phyloP scores from a whole-genome alignment of 30 jellyfish, hydroid and myxozoan genomes.

The Aurelia sp. region DNA sequence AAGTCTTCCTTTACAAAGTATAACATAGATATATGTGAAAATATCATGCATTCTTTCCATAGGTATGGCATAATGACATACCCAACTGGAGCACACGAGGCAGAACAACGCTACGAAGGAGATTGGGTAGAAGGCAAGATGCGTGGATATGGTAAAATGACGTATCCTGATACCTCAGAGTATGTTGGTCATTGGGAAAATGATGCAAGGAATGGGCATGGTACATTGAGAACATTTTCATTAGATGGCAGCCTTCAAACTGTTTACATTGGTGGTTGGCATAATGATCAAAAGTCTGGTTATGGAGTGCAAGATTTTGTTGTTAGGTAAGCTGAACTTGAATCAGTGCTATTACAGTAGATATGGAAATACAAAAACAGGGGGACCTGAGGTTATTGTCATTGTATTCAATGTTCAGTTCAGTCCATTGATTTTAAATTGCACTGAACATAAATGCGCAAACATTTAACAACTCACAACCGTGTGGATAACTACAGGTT shows the following conservation, averaged over 20 bases:
- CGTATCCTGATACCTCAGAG: conserved; percentile 77
- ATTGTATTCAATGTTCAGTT: too few relatives aligned
- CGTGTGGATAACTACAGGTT: too few relatives aligned
- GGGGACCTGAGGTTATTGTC: too few relatives aligned
- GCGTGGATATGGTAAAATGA: conserved; percentile 95
- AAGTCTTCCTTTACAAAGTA: too few relatives aligned
- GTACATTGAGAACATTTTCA: conserved; percentile 63
- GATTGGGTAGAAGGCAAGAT: conserved; percentile 95
- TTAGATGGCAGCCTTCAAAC: conserved; percentile 66
- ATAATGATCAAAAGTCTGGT: conserved; percentile 87
- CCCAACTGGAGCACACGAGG: conserved; percentile 45
- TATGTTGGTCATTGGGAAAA: conserved; percentile 82
- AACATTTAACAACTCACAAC: too few relatives aligned
- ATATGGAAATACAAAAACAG: too few relatives aligned
- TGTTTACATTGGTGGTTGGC: conserved; percentile 92
- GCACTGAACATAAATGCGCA: too few relatives aligned
- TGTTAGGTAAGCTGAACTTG: conserved; percentile 54
- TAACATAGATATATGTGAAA: too few relatives aligned
- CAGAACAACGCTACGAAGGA: conserved; percentile 84
- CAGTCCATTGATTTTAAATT: too few relatives aligned
- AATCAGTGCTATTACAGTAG: too few relatives aligned
- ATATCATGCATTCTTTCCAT: not conserved
- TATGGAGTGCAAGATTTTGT: conserved; percentile 94
- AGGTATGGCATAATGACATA: conserved; percentile 88
- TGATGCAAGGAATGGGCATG: conserved; percentile 90